Evolutionary conservation across 2,113 vertebrate genomes (phyloP).

Genomic region (Heliornis fulica): DNA sequence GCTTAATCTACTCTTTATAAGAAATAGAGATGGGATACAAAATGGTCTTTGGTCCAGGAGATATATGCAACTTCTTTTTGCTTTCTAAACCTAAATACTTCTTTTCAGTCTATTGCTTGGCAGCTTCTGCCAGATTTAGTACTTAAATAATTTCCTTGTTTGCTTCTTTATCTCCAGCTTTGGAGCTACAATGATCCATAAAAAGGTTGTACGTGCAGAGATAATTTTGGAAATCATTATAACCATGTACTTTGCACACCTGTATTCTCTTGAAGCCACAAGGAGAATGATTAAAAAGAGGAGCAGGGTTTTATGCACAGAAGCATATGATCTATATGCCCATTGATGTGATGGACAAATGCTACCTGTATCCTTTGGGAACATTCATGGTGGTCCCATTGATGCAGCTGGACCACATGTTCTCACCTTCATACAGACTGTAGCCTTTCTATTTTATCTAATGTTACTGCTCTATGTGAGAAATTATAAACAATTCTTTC

Average conservation of each 20-base stretch:
- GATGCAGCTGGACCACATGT: neutral
- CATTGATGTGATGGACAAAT: neutral
- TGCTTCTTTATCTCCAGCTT: neutral
- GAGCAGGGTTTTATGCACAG: neutral
- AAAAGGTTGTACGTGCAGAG: neutral
- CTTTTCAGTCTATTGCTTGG: neutral
- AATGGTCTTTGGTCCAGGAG: neutral
- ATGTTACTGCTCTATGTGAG: neutral
- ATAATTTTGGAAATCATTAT: neutral
- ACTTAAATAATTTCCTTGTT: neutral
- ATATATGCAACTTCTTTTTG: neutral
- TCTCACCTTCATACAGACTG: neutral
- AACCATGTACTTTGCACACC: neutral
- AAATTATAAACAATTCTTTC: neutral
- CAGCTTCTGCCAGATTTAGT: neutral
- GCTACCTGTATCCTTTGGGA: neutral
- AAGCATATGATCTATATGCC: neutral
- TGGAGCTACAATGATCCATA: neutral
- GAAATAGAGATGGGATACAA: neutral
- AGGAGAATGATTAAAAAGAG: neutral
- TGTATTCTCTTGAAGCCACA: neutral
- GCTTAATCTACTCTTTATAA: neutral
- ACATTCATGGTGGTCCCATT: neutral
- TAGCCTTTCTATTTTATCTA: neutral
- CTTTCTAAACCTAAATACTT: neutral